These are phyloP conservation scores for Aphaenogaster floridana DNA, from an alignment of 1,140 invertebrate genomes.

Conservation along the genomic window DNA sequence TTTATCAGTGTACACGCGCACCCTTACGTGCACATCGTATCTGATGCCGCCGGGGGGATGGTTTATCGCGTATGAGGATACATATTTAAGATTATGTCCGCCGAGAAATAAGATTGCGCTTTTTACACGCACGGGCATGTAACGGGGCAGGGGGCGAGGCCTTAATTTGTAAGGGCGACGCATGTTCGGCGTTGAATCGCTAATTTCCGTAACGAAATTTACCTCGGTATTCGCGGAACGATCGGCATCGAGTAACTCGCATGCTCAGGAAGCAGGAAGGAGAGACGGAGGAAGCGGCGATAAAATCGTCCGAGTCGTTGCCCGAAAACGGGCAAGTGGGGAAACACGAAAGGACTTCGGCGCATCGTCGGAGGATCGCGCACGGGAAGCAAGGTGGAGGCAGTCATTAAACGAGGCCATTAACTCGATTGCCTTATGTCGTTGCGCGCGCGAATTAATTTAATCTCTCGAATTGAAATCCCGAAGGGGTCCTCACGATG, in stretches of 20 bases:
- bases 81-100: conserved; percentile 51
- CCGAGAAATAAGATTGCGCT: conserved; percentile 41
- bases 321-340: conserved; percentile 77
- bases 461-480: conserved; percentile 66
- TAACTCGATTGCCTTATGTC: conserved; percentile 71
- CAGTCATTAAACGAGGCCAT: conserved; percentile 79
- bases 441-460: conserved; percentile 61
- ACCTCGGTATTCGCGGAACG: conserved; percentile 60
- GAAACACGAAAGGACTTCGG: conserved; percentile 70
- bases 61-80: conserved; percentile 50
- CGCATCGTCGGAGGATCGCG: conserved; percentile 63
- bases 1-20: background rate
- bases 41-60: conserved; percentile 12
- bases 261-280: conserved; percentile 76
- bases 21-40: conserved; percentile 3
- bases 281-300: conserved; percentile 78
- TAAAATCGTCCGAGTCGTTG: conserved; percentile 81
- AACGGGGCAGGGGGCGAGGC: conserved; percentile 1
- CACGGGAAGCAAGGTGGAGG: conserved; percentile 63
- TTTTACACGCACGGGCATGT: conserved; percentile 41
- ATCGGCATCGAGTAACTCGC: conserved; percentile 60
- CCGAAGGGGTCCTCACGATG: background rate
- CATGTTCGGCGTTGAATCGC: conserved; percentile 67
- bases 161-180: conserved; percentile 51
- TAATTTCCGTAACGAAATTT: conserved; percentile 73